Evolutionary conservation across 2,113 vertebrate genomes (phyloP).

Genomic region (Sapajus apella): DNA sequence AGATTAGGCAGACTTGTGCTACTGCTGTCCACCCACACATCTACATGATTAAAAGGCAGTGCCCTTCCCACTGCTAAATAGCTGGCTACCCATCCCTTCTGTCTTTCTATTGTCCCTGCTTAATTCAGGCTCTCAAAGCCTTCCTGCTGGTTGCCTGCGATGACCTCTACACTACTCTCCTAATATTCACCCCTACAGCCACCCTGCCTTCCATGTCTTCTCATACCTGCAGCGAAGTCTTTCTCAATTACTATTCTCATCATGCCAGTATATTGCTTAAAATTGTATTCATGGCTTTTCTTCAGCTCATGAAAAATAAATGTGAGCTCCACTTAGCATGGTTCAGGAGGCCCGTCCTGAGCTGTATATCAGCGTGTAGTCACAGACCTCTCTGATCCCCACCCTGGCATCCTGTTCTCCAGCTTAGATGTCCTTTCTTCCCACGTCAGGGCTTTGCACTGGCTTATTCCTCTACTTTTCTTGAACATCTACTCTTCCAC

Average conservation of each 20-base stretch:
- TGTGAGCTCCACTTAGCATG: fast-evolving
- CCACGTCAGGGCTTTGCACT: not conserved
- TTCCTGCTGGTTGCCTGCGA: not conserved
- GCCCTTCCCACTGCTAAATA: fast-evolving
- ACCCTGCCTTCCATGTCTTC: not conserved
- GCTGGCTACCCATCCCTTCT: too few species aligned
- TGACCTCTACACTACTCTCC: fast-evolving
- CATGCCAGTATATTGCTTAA: not conserved
- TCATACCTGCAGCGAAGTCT: not conserved
- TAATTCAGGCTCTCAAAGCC: not conserved
- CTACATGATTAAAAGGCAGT: fast-evolving
- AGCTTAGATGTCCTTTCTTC: fast-evolving
- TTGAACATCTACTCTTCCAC: too few species aligned
- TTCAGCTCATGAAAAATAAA: not conserved
- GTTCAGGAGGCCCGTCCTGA: not conserved
- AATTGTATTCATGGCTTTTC: not conserved
- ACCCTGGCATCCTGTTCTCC: not conserved
- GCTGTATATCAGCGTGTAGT: fast-evolving
- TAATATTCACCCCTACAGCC: fast-evolving
- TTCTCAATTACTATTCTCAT: not conserved
- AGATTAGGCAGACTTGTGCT: not conserved
- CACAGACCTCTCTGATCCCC: not conserved
- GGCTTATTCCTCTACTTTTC: too few species aligned
- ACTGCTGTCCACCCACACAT: fast-evolving
- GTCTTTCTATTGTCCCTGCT: not conserved